Evolutionary conservation across 2,888 invertebrate species (phyloP).

Genomic region (Pyrrhopygopsis socrates): DNA sequence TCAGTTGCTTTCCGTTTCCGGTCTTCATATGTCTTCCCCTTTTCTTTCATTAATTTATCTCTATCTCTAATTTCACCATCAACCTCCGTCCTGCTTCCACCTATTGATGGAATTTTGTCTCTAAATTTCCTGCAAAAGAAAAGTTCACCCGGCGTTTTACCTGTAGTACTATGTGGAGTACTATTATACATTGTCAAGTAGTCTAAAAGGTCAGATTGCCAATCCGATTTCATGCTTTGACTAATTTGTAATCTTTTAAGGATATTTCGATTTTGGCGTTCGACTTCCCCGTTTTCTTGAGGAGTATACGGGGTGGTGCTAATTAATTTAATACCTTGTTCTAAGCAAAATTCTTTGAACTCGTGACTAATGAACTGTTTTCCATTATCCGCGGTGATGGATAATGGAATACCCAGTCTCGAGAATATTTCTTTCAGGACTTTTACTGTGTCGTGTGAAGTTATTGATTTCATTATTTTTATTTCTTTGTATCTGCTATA

Average conservation of each 20-base stretch:
- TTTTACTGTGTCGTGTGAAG: constrained; percentile 55
- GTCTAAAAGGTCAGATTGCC: neutral
- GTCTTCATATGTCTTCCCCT: constrained; percentile 72
- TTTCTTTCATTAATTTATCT: constrained; percentile 76
- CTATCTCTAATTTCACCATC: constrained; percentile 59
- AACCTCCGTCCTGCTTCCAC: constrained; percentile 59
- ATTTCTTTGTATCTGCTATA: constrained; percentile 77
- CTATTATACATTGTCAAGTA: constrained; percentile 14
- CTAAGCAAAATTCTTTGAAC: constrained; percentile 74
- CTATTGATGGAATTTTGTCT: constrained; percentile 14
- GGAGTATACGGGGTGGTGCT: constrained; percentile 83
- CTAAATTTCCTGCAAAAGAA: constrained; percentile 51
- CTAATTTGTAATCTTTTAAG: constrained; percentile 80
- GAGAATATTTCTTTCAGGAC: constrained; percentile 78
- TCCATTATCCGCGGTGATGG: constrained; percentile 82
- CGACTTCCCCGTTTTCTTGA: constrained; percentile 83
- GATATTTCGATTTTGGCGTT: constrained; percentile 83
- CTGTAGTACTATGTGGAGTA: constrained; percentile 40
- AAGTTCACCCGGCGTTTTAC: constrained; percentile 68
- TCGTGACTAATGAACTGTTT: constrained; percentile 79
- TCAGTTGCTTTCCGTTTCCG: constrained; percentile 62
- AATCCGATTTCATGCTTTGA: constrained; percentile 50
- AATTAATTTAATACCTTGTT: constrained; percentile 62
- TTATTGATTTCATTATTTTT: constrained; percentile 49
- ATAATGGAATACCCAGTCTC: constrained; percentile 68